Conservation (phyloP, 2,888 invertebrate species). For the Cantharis rustica region DNA sequence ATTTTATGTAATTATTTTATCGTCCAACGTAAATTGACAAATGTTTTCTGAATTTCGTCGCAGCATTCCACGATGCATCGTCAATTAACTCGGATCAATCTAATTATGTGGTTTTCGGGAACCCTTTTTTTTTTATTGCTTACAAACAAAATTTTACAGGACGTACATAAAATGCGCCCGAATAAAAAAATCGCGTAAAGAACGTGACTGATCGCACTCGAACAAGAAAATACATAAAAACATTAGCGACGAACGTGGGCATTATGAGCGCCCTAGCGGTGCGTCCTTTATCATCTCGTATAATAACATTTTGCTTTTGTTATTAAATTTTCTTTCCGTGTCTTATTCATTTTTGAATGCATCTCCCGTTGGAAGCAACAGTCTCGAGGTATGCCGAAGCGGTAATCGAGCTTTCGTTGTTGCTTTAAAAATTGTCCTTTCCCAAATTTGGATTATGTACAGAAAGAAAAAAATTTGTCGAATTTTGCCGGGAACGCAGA, state of each 20-base stretch:
- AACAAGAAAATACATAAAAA: conserved; percentile 27
- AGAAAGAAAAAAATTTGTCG: not conserved
- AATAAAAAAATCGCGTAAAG: conserved; percentile 6
- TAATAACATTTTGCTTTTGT: conserved; percentile 25
- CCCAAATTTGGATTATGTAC: not conserved
- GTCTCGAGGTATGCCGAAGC: conserved; percentile 14
- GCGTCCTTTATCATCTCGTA: conserved; percentile 26
- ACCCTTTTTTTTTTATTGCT: not conserved
- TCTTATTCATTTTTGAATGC: conserved; percentile 15
- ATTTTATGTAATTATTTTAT: not conserved
- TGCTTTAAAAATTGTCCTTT: too few species aligned
- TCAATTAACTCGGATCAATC: not conserved
- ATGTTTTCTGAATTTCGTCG: not conserved
- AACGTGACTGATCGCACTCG: conserved; percentile 13
- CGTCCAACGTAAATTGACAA: not conserved
- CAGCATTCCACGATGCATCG: not conserved
- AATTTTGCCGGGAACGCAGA: not conserved
- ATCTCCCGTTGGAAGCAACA: conserved; percentile 30
- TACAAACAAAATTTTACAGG: not conserved
- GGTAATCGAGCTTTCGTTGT: not conserved
- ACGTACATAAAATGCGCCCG: not conserved
- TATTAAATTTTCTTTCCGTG: conserved; percentile 24
- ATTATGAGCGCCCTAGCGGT: conserved; percentile 13
- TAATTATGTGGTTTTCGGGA: not conserved
- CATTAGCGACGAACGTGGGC: conserved; percentile 22